Percentiles rank a stretch among this genome's conserved stretches.
Conservation (phyloP, 1,140 invertebrate species). For the fruit fly (Drosophila melanogaster) region DNA sequence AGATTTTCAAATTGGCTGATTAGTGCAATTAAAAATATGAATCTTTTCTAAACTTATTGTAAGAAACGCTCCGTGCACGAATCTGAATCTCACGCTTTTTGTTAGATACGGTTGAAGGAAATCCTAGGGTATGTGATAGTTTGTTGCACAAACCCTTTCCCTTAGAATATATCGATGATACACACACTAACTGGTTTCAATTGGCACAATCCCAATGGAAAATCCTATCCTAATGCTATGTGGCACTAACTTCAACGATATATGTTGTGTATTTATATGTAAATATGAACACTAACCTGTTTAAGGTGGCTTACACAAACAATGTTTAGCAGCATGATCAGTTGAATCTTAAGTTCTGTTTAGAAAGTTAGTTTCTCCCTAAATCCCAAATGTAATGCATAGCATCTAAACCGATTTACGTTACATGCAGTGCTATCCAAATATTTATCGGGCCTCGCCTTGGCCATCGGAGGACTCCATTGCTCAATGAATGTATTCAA, state of each 20-base stretch:
- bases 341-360: conserved; percentile 12
- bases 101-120: neutral
- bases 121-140: neutral
- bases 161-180: neutral
- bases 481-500: conserved; percentile 86
- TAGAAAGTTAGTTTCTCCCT: conserved; percentile 14
- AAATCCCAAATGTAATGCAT: neutral
- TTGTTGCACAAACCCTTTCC: neutral
- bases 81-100: conserved; percentile 15
- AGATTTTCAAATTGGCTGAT: neutral
- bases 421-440: conserved; percentile 81
- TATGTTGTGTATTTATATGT: conserved; percentile 33
- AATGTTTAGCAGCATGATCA: conserved; percentile 15
- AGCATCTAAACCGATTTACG: conserved; percentile 33
- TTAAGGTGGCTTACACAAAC: conserved; percentile 28
- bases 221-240: neutral
- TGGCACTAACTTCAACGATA: conserved; percentile 36
- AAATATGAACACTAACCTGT: conserved; percentile 41
- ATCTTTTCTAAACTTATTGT: neutral
- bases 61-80: conserved; percentile 1
- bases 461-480: conserved; percentile 84
- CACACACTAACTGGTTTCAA: neutral
- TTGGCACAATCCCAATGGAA: conserved; percentile 2
- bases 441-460: conserved; percentile 76
- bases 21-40: no score